phyloP scores from a whole-genome alignment of 2,113 vertebrate genomes.

The Hyaena hyaena region DNA sequence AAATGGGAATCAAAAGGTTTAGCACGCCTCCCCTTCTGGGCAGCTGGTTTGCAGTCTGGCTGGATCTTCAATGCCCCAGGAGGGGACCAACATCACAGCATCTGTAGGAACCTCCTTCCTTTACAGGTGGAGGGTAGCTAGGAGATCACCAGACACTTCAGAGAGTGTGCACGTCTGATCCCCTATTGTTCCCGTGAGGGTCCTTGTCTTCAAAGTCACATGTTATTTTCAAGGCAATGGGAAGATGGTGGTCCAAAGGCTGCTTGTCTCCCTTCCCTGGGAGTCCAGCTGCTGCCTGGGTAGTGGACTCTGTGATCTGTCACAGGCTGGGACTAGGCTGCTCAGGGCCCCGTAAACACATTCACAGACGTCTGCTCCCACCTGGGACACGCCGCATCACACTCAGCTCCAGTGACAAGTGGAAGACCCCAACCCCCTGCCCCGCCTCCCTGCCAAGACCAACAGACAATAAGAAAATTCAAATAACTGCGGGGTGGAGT shows the following conservation, averaged over 20 bases:
- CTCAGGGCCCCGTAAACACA: neutral
- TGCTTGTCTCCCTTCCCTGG: neutral
- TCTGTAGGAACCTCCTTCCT: neutral
- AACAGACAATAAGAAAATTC: constrained; percentile 48
- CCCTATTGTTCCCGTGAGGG: neutral
- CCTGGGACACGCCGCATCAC: neutral
- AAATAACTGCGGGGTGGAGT: neutral
- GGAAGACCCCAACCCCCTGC: neutral
- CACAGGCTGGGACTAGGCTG: neutral
- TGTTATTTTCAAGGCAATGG: constrained; percentile 18
- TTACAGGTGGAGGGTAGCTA: neutral
- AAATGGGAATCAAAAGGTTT: neutral
- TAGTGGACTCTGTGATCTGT: neutral
- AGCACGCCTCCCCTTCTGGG: neutral
- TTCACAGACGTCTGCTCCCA: neutral
- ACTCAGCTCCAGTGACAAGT: neutral
- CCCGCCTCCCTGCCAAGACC: neutral
- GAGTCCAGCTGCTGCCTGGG: neutral
- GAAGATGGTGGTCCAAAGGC: neutral
- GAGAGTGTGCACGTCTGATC: neutral
- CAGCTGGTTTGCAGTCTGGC: too few species aligned
- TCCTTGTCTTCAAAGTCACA: neutral
- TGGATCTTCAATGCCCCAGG: neutral
- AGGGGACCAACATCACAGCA: neutral
- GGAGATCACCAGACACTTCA: neutral